Base-by-base conservation (phyloP, 92 coral and sea anemone genomes). In the Porites divaricata region DNA sequence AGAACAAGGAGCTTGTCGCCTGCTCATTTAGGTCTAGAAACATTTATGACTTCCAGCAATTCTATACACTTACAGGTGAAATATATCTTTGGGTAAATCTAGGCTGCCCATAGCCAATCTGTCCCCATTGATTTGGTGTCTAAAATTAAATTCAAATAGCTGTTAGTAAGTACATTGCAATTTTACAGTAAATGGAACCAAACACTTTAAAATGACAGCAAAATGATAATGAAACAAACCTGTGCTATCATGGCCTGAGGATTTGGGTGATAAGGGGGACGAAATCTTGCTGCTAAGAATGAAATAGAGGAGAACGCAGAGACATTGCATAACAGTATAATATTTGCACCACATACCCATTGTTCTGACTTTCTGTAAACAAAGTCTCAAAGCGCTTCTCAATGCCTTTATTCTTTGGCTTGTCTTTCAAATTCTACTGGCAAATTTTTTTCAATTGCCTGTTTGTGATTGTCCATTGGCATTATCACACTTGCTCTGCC, bases 41-140 rank as follows among this genome's bases (percentile, higher is more conserved):
- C 45, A 35, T 35, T 35, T 35, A 35, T 35, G 45, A 35, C 45
- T 35, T 35, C 45, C 45, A 35, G 59, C 59, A 13, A 54, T 54
- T 15, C 16, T 10, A 13, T 10, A 10, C 2, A 51, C 28, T 58
- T 67, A 92, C 98, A 92, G 92, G 98, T 52, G 95, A 79, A 58
- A 94, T 68, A 59, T 92, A 81, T 74, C 98, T 92, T 86, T 94
- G 98, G 12, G 88, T 89, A 77, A 94, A 92, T 48, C 98, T 85
- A 81, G 91, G 93, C 67, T 91, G 95, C 16, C 93, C 86, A 65
- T 86, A 61, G 17, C 72, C 35, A 79, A 93, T 87, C 85, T 91
- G 98, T 12, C 95, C 93, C 98, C 98, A 94, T 87, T 94, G 98
- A 41, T 75, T 91, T 49, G 88, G 85, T 20, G 89, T 83, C 94